A percentile compares a stretch with the other conserved stretches of the same genome.
These are phyloP conservation scores for Hyppa rectilinea DNA, from an alignment of 2,888 invertebrate genomes.

Conservation along the genomic window DNA sequence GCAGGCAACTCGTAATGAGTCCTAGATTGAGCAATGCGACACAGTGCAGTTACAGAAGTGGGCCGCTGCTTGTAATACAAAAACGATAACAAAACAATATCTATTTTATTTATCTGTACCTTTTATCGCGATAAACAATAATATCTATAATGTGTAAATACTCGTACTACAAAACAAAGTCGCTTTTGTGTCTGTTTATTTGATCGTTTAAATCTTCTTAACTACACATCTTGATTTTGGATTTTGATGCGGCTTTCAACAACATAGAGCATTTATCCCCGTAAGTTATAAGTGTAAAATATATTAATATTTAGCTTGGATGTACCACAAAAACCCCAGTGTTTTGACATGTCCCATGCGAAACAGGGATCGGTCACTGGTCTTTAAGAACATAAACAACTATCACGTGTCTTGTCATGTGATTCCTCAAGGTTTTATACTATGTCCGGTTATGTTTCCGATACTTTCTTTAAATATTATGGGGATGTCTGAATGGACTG, in stretches of 20 bases:
- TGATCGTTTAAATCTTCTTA: not conserved
- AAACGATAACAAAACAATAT: slow-evolving; percentile 38
- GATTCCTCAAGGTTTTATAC: slow-evolving; percentile 14
- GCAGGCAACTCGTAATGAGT: slow-evolving; percentile 48
- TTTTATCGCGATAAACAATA: slow-evolving; percentile 34
- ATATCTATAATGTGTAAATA: too few relatives aligned
- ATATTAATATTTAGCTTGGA: too few relatives aligned
- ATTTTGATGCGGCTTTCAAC: not conserved
- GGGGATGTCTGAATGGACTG: not conserved
- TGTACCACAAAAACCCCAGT: too few relatives aligned
- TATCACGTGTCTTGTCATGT: slow-evolving; percentile 10
- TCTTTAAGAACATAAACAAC: slow-evolving; percentile 5
- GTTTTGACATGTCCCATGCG: not conserved
- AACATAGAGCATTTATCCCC: too few relatives aligned
- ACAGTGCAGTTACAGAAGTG: slow-evolving; percentile 47
- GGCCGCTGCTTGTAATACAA: slow-evolving; percentile 27
- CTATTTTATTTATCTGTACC: not conserved
- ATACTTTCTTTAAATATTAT: not conserved
- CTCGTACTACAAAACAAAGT: too few relatives aligned
- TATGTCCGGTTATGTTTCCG: slow-evolving; percentile 6
- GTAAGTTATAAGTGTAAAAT: too few relatives aligned
- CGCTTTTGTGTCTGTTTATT: not conserved
- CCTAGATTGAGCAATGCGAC: slow-evolving; percentile 45
- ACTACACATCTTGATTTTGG: not conserved
- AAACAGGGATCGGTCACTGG: not conserved